These are phyloP conservation scores for Nettapus auritus DNA, from an alignment of 2,113 vertebrate species.

Conservation along the genomic window DNA sequence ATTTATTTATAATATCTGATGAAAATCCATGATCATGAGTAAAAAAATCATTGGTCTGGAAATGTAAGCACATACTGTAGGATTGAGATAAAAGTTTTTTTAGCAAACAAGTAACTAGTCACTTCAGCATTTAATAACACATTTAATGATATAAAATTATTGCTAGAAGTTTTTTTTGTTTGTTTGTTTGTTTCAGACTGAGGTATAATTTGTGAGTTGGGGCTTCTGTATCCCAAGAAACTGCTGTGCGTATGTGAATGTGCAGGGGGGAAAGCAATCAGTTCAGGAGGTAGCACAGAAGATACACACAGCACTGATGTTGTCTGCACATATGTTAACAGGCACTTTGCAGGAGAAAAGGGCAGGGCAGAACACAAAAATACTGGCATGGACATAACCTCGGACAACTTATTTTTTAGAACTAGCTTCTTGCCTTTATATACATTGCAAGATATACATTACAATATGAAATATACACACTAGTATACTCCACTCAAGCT, in stretches of 20 bases:
- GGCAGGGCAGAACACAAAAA: background rate
- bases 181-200: background rate
- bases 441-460: no score
- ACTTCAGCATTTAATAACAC: background rate
- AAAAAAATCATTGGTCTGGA: background rate
- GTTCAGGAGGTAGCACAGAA: accelerated
- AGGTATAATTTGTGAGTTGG: background rate
- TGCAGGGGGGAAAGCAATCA: background rate
- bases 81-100: background rate
- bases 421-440: background rate
- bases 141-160: background rate
- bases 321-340: background rate
- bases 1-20: background rate
- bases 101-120: background rate
- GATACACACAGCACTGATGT: accelerated
- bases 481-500: no score
- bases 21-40: background rate
- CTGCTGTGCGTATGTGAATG: background rate
- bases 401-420: background rate
- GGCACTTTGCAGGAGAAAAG: background rate
- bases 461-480: no score
- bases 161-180: background rate
- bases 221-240: background rate
- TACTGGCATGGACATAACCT: background rate
- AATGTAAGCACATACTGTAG: background rate